Base-by-base conservation (phyloP, 2,888 invertebrate species). In the Fissipunctia ypsillon region DNA sequence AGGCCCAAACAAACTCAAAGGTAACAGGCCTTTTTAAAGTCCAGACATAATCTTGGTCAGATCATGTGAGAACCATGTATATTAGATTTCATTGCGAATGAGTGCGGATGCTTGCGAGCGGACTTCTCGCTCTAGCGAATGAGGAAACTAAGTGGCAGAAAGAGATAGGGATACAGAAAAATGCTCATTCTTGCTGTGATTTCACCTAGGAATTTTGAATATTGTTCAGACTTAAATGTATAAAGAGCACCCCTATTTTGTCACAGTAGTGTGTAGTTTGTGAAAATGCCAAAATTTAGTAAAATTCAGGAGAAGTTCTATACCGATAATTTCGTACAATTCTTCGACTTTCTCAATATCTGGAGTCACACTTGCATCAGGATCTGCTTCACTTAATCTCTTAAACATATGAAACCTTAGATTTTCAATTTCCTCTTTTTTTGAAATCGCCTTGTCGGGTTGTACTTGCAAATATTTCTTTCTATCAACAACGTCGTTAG, bases 371-470 rank as follows among this genome's bases (percentile, higher is more conserved):
- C 25, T 19, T 1, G 59, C 63, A 90, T 84, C 74, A 5, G 68
- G 84, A 6, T 89, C 48, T 1, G 87, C 48, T 72, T 88, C 91
- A 52, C 86, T 88, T 0, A 92, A 63, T 76, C 88, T 89, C 73
- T 88, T 90, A 60, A 88, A 91, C 0, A 93, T 76, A 82, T 93
- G 91, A 81, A 91, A 92, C 68, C 90, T 91, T 41, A 93, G 81
- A 84, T 91, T 88, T 77, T 93, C 92, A 0, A 91, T 57, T 80
- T 92, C 93, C 10, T 90, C 92, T 50, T 81, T 74, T 12, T 83
- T 72, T 0, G 89, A 87, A 4, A 78, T 72, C 70, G 85, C 87
- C 1, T 83, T 80, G 0, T 81, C 83, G 16, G 90, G 88, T 64
- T 92, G 88, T 4, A 89, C 31, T 80, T 91, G 89, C 50, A 93